Conservation (phyloP, 2,113 vertebrate genomes). For the Nannobrachium achirus region DNA sequence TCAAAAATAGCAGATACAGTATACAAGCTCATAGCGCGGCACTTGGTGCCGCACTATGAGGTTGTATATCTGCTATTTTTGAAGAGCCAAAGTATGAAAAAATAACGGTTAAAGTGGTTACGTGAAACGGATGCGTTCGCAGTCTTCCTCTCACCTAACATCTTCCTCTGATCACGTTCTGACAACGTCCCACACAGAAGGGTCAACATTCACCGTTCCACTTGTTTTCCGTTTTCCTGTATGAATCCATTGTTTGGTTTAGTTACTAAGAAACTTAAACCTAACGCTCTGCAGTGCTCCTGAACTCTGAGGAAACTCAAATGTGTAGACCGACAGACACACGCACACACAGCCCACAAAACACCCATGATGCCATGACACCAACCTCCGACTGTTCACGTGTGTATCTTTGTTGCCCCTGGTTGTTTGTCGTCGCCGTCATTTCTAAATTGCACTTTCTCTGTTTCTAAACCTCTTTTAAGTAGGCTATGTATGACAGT, state of each 20-base stretch:
- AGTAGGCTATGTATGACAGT: slow-evolving; percentile 47
- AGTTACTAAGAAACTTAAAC: slow-evolving; percentile 30
- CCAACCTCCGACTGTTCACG: slow-evolving; percentile 8
- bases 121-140: too few species aligned
- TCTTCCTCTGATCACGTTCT: slow-evolving; percentile 70
- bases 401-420: slow-evolving; percentile 40
- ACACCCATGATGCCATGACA: background rate
- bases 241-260: background rate
- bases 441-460: slow-evolving; percentile 74
- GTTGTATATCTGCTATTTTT: too few species aligned
- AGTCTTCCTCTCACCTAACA: too few species aligned
- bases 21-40: too few species aligned
- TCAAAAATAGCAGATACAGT: too few species aligned
- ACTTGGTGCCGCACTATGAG: too few species aligned
- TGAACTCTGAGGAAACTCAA: too few species aligned
- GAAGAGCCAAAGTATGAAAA: too few species aligned
- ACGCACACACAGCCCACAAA: background rate
- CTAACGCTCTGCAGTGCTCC: slow-evolving; percentile 33
- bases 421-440: slow-evolving; percentile 51
- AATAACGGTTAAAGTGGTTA: too few species aligned
- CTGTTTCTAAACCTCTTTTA: slow-evolving; percentile 57
- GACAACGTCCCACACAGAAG: slow-evolving; percentile 10
- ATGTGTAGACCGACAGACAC: slow-evolving; percentile 7
- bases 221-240: slow-evolving; percentile 8
- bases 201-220: background rate